Base-by-base conservation (phyloP, 2,113 vertebrate species). In the Mus pahari region DNA sequence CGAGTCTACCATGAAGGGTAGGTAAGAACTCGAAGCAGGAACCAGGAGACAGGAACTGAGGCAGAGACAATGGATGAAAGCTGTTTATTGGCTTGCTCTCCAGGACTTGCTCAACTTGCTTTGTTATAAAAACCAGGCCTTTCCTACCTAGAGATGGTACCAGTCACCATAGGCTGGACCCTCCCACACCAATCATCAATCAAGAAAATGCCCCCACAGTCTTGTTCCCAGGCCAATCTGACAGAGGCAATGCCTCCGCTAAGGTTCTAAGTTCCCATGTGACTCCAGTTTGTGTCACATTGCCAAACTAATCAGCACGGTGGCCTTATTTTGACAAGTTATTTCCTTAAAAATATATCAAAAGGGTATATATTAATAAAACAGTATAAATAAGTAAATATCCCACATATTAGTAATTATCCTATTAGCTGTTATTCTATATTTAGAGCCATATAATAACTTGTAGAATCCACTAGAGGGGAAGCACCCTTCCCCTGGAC, bases 331-430 rank as follows among this genome's bases (percentile, higher is more conserved):
- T 89, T 77, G 24, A 84, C 94, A 87, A 48, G 36, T 36, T 64
- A 7, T 39, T 90, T 74, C 86, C 66, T 79, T 79, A n/a, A 58
- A 87, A 92, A 60, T 3, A 83, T 83, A 79, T 53, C 53, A 62
- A 42, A 58, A 36, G 5, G 5, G 58, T 74, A 88, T 79, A 87
- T 73, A 86, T 70, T 19, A 95, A 81, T 48, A 87, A 77, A 48
- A 36, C 17, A n/a, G 36, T 50, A 79, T 58, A 45, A 92, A 78
- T 83, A 87, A 75, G 19, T 22, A 93, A 92, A 83, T 86, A 60
- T 28, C 33, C 7, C 10, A 71, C 48, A 70, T 84, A 77, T 83
- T 82, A 70, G 14, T 81, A 94, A 33, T 24, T 42, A 90, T 20
- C 7, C 7, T 84, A 82, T 83, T 73, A 70, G 19, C 75, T 92